Conservation (phyloP, 2,113 vertebrate species). For the Labeo catla region DNA sequence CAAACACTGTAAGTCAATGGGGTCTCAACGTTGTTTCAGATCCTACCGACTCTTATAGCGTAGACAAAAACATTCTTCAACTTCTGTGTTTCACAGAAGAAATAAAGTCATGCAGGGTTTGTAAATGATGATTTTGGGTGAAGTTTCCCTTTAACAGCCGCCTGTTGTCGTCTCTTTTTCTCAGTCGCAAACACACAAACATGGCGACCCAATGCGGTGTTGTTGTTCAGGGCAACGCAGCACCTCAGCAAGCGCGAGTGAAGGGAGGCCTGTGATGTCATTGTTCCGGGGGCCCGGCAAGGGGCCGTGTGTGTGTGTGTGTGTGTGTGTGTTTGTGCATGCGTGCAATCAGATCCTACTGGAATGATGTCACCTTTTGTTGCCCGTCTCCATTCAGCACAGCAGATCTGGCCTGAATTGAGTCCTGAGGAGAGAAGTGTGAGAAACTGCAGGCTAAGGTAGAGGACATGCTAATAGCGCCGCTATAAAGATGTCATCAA, state of each 20-base stretch:
- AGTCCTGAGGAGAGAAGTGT: slow-evolving; percentile 30
- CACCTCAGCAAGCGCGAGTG: slow-evolving; percentile 63
- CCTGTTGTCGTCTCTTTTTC: not conserved
- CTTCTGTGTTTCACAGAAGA: not conserved
- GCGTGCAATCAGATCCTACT: slow-evolving; percentile 44
- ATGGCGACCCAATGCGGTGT: not conserved
- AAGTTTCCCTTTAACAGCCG: not conserved
- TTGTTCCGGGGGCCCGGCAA: slow-evolving; percentile 31
- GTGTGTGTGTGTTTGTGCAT: slow-evolving; percentile 18
- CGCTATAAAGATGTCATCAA: slow-evolving; percentile 68
- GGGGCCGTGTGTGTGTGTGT: not conserved
- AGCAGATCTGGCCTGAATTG: slow-evolving; percentile 40
- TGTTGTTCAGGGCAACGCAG: slow-evolving; percentile 61
- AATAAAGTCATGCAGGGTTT: not conserved
- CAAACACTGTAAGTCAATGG: not conserved
- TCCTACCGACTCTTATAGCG: not conserved
- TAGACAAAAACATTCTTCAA: not conserved
- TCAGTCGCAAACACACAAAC: slow-evolving; percentile 22
- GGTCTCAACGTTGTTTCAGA: not conserved
- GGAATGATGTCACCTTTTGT: slow-evolving; percentile 52
- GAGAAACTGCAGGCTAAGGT: slow-evolving; percentile 35
- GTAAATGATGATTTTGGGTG: not conserved
- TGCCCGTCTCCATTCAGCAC: slow-evolving; percentile 38
- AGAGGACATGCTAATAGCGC: slow-evolving; percentile 36
- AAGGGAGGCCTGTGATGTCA: slow-evolving; percentile 66